Percentiles rank a stretch among this genome's conserved stretches.
Evolutionary conservation across 1,140 invertebrate genomes (phyloP).

Genomic region (Aphidius gifuensis): DNA sequence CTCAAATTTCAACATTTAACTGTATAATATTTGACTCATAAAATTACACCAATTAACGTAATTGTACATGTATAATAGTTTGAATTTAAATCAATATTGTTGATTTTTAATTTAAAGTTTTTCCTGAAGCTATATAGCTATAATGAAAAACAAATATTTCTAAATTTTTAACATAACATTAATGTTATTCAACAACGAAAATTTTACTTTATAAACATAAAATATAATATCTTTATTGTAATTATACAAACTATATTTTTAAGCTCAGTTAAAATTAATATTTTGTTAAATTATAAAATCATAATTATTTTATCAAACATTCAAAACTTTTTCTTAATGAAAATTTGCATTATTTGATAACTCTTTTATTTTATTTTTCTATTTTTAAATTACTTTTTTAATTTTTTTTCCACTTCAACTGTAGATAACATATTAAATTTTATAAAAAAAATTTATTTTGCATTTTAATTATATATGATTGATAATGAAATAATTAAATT

Average conservation of each 20-base stretch:
- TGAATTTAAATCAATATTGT: slow-evolving; percentile 12
- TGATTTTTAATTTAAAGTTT: slow-evolving; percentile 9
- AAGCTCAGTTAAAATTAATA: not conserved
- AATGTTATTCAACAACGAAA: too few relatives aligned
- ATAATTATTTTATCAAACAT: too few relatives aligned
- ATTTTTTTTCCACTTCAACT: not conserved
- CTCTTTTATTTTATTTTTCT: not conserved
- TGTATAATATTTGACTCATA: not conserved
- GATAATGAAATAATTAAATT: slow-evolving; percentile 12
- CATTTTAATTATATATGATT: not conserved
- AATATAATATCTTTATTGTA: too few relatives aligned
- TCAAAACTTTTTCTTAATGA: too few relatives aligned
- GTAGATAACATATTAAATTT: not conserved
- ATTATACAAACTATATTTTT: too few relatives aligned
- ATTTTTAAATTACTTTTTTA: not conserved
- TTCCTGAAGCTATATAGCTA: too few relatives aligned
- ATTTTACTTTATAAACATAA: too few relatives aligned
- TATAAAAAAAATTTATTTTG: too few relatives aligned
- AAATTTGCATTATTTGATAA: not conserved
- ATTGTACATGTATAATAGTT: slow-evolving; percentile 14
- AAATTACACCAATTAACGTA: slow-evolving; percentile 22
- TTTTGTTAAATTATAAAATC: too few relatives aligned
- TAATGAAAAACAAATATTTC: too few relatives aligned
- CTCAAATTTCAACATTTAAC: slow-evolving; percentile 11
- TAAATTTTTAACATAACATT: too few relatives aligned